Base-by-base conservation (phyloP, 2,797 vertebrate genomes). In the Chelonia mydas region DNA sequence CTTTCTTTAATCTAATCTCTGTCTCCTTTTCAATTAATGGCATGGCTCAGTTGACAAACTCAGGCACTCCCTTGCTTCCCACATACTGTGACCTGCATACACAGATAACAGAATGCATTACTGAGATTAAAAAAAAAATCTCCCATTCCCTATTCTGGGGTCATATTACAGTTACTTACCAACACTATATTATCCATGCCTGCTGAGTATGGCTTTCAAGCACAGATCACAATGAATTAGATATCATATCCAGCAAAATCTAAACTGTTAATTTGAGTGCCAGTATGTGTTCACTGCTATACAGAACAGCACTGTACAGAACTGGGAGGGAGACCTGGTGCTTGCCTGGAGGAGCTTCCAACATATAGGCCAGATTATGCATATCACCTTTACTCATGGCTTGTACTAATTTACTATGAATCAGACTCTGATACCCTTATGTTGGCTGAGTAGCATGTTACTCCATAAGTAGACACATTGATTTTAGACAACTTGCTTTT, bases 181-280 rank as follows among this genome's bases (percentile, higher is more conserved):
- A 85, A 3, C 0, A 3, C 5, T 2, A 3, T 2, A 25, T 82
- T 47, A 21, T 84, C 81, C 87, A 86, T 0, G 0, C 79, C 53
- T 80, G 53, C 55, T 51, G 41, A 0, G 0, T 7, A 17, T 2
- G 0, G n/a, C 51, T 45, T 2, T 23, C 81, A 88, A 77, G 61
- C 61, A 85, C 90, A 96, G 80, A 3, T 7, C 45, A 28, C 41
- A 57, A 59, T 3, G 37, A 47, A 47, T 41, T 61, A 59, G 16
- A 72, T 25, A 89, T 27, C 47, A 33, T 79, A 55, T 53, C 25
- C 49, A 87, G 23, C 59, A 47, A 77, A 90, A 93, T 47, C 33
- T 87, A 55, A 59, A 76, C 27, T 16, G 49, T 57, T 90, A 5
- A 27, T 82, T 54, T 86, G 41, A 76, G 45, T 15, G 59, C 55